Percentiles rank a stretch among this genome's conserved stretches.
Evolutionary conservation across 1,140 invertebrate species (phyloP).

Genomic region (Polypedilum vanderplanki): DNA sequence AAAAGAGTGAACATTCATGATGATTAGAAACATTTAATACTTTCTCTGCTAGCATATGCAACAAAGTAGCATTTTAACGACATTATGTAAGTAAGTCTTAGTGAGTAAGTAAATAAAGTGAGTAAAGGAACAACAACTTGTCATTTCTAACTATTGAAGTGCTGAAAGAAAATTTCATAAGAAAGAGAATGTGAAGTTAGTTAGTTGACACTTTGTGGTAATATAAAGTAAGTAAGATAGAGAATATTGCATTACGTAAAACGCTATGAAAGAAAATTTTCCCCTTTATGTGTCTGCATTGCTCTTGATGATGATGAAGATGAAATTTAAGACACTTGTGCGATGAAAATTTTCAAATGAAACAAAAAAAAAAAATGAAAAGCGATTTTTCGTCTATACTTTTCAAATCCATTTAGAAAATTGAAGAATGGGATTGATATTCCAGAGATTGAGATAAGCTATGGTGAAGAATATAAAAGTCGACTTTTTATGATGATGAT

Average conservation of each 20-base stretch:
- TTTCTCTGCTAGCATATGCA: no score
- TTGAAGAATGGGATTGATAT: background rate
- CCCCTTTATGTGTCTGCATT: no score
- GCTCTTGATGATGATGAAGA: background rate
- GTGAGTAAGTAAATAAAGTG: conserved; percentile 1
- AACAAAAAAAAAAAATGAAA: background rate
- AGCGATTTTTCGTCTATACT: background rate
- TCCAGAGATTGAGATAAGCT: background rate
- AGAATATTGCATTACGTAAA: background rate
- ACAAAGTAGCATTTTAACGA: no score
- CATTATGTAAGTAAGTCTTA: background rate
- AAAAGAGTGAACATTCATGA: no score
- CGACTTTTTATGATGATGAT: no score
- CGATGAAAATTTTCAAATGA: background rate
- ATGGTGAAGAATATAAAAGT: no score
- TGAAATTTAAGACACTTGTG: conserved; percentile 13
- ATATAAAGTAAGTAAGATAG: background rate
- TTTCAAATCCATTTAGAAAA: conserved; percentile 6
- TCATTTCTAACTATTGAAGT: background rate
- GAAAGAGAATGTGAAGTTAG: background rate
- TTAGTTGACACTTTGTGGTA: conserved; percentile 12
- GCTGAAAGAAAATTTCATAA: background rate
- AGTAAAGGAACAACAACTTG: background rate
- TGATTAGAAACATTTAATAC: no score
- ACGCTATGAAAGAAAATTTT: background rate